Base-by-base conservation (phyloP, 2,888 invertebrate genomes). In the Branchipolynoe longqiensis region DNA sequence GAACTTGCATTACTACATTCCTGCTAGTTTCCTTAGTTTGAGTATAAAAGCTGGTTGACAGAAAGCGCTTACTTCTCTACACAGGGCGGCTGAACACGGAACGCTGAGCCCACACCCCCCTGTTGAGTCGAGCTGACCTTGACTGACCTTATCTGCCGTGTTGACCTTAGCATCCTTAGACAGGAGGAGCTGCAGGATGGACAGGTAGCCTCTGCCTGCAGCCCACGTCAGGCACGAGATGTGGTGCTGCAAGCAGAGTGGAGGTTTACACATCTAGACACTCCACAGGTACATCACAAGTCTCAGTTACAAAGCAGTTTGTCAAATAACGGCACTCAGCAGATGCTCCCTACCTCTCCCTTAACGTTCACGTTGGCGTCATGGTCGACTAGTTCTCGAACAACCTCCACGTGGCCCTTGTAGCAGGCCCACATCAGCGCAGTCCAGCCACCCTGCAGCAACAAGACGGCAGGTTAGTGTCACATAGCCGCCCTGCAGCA, bases 201-300 rank as follows among this genome's bases (percentile, higher is more conserved):
- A 96, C 6, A 96, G 95, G 93, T 97, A 96, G 31, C 99, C 99
- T 90, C 98, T 97, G 6, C 99, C 96, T 89, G 97, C 96, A 3
- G 99, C 98, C 98, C 99, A 99, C 59, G 99, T 97, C 74, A 99
- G 94, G 36, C 99, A 98, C 0, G 99, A 97, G 83, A 98, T 98
- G 82, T 97, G 98, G 94, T 98, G 98, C 95, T 97, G 86, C 3
- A 74, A 81, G 0, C n/a, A n/a, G n/a, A n/a, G n/a, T n/a, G n/a
- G n/a, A n/a, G n/a, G n/a, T 22, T 18, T 38, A 25, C 41, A 83
- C 33, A 64, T 54, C 31, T 88, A 58, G 22, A 4, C 22, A n/a
- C n/a, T n/a, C n/a, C n/a, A n/a, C n/a, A n/a, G n/a, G n/a, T 14
- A 22, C 62, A 62, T 31, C 14, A 38, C 33, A 64, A 31, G 18